These are phyloP conservation scores for Neoniphon sammara DNA, from an alignment of 2,797 vertebrate species.

Conservation along the genomic window DNA sequence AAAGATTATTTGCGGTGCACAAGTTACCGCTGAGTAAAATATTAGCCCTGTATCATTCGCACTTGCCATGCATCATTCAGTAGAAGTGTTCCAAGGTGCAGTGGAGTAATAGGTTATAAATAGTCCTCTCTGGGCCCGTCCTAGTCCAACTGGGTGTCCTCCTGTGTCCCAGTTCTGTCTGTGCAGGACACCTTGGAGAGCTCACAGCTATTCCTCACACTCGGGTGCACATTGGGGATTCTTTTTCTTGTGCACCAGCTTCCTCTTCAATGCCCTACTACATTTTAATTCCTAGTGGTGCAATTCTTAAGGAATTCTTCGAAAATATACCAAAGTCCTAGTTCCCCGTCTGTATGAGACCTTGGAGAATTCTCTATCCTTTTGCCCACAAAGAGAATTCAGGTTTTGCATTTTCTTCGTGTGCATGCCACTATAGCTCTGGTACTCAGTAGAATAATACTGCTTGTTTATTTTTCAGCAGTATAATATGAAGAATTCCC, in stretches of 20 bases:
- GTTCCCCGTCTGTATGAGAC: constrained; percentile 31
- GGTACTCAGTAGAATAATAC: neutral
- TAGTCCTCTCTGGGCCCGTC: constrained; percentile 55
- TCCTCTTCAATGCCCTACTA: constrained; percentile 13
- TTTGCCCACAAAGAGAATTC: neutral
- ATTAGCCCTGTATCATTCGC: constrained; percentile 27
- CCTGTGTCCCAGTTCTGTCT: constrained; percentile 76
- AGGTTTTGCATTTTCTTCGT: neutral
- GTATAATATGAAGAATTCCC: neutral
- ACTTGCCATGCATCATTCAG: constrained; percentile 56
- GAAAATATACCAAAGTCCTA: constrained; percentile 31
- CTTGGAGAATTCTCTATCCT: constrained; percentile 35
- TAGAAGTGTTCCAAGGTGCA: constrained; percentile 48
- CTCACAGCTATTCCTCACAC: constrained; percentile 42
- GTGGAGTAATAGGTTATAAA: constrained; percentile 65
- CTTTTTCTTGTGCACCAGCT: constrained; percentile 21
- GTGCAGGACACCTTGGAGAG: constrained; percentile 65
- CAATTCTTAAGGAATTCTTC: constrained; percentile 19
- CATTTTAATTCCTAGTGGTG: constrained; percentile 35
- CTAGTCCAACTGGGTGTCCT: constrained; percentile 67
- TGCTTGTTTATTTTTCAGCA: neutral
- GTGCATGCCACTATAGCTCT: neutral
- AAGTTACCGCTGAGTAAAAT: constrained; percentile 27
- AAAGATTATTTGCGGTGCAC: too few relatives aligned
- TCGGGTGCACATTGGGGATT: constrained; percentile 48